A percentile compares a stretch with the other conserved stretches of the same genome.
Conservation (phyloP, 1,140 invertebrate genomes). For the Bombus sylvicola region DNA sequence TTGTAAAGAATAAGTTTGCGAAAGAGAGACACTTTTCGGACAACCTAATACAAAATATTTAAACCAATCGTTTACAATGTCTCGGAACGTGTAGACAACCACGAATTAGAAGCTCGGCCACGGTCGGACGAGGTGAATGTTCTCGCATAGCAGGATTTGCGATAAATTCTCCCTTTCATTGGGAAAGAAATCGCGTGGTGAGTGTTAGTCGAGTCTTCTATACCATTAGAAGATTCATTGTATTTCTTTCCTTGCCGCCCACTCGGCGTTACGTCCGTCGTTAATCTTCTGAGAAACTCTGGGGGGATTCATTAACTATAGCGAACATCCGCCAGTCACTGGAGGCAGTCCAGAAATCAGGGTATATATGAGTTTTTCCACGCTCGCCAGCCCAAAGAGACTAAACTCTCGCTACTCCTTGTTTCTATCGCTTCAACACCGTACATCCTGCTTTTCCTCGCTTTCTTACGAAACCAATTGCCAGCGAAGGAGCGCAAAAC, state of each 20-base stretch:
- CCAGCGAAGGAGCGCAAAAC: conserved; percentile 38
- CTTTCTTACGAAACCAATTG: background rate
- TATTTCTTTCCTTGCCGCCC: conserved; percentile 30
- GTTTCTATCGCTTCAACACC: conserved; percentile 15
- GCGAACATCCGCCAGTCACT: conserved; percentile 52
- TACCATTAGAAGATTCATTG: conserved; percentile 42
- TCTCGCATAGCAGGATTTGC: background rate
- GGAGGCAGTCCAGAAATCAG: conserved; percentile 49
- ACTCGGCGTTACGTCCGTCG: conserved; percentile 50
- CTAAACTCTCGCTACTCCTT: conserved; percentile 16
- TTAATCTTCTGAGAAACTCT: conserved; percentile 65
- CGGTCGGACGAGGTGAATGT: background rate
- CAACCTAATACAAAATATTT: too few relatives aligned
- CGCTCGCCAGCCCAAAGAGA: background rate
- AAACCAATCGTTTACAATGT: too few relatives aligned
- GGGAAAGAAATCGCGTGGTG: conserved; percentile 9
- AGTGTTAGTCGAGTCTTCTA: conserved; percentile 8
- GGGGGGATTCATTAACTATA: conserved; percentile 65
- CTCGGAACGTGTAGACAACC: too few relatives aligned
- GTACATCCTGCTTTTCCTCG: conserved; percentile 12
- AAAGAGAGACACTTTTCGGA: too few relatives aligned
- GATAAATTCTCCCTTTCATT: background rate
- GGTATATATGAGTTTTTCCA: conserved; percentile 33
- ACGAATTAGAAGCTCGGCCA: too few relatives aligned
- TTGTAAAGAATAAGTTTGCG: too few relatives aligned